Conservation (phyloP, 1,140 invertebrate species). For the Cecropterus lyciades region DNA sequence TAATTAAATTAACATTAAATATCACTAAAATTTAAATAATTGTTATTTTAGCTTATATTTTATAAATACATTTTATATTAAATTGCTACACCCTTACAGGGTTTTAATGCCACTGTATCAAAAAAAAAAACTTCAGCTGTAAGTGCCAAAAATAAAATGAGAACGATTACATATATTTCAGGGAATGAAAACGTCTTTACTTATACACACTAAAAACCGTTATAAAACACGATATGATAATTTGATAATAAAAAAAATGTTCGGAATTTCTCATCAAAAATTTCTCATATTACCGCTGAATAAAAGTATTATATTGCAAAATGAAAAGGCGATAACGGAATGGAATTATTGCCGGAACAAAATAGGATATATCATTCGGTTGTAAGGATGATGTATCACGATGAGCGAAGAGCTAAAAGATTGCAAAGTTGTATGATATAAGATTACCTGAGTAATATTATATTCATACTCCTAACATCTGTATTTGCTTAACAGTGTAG, state of each 20-base stretch:
- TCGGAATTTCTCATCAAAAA: conserved; percentile 41
- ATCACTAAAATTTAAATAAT: no score
- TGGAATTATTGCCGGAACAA: conserved; percentile 56
- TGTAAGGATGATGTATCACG: conserved; percentile 30
- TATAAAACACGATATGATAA: conserved; percentile 23
- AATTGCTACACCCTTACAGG: no score
- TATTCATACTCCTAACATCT: no score
- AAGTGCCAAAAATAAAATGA: no score
- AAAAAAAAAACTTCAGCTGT: no score
- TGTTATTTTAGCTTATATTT: no score
- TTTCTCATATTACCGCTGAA: conserved; percentile 43
- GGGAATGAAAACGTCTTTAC: no score
- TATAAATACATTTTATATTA: no score
- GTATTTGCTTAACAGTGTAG: no score
- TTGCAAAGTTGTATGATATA: background rate
- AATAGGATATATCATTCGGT: conserved; percentile 45
- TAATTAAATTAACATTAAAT: no score
- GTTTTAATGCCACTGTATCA: no score
- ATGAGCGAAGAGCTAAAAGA: background rate
- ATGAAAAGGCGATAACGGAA: conserved; percentile 64
- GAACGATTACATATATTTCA: no score
- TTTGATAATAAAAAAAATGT: conserved; percentile 39
- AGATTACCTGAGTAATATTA: background rate
- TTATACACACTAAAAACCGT: background rate
- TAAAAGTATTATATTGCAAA: conserved; percentile 64